phyloP scores from a whole-genome alignment of 2,113 vertebrate genomes.

The Microtus oregoni region DNA sequence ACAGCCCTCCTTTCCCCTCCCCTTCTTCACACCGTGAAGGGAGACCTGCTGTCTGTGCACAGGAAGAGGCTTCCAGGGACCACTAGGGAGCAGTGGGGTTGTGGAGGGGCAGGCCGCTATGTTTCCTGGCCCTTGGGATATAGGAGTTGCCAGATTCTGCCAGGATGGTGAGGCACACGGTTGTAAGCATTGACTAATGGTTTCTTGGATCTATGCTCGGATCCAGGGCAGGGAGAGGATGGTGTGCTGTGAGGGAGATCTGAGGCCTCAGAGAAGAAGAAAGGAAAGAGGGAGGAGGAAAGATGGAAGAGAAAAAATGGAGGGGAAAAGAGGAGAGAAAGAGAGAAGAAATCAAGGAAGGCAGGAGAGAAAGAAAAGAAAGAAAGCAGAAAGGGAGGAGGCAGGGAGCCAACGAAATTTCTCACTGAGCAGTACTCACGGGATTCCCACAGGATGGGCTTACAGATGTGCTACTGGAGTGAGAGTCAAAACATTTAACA shows the following conservation, averaged over 20 bases:
- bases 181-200: neutral
- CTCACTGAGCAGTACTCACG: neutral
- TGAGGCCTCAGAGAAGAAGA: neutral
- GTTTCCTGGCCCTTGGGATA: neutral
- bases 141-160: neutral
- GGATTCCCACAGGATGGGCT: neutral
- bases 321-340: neutral
- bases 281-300: fast-evolving
- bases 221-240: neutral
- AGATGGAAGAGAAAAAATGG: fast-evolving
- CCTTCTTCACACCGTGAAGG: neutral
- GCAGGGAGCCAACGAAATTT: neutral
- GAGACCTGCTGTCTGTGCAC: neutral
- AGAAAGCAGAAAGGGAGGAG: fast-evolving
- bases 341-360: no score
- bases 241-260: neutral
- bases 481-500: neutral
- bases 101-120: neutral
- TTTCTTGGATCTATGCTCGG: neutral
- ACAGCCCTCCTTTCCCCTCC: neutral
- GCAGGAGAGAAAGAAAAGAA: neutral
- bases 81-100: neutral
- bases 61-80: neutral
- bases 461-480: neutral
- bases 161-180: neutral